Percentiles rank a stretch among this genome's conserved stretches.
These are phyloP conservation scores for Strigamia crassipes DNA, from an alignment of 2,888 invertebrate species.

Conservation along the genomic window DNA sequence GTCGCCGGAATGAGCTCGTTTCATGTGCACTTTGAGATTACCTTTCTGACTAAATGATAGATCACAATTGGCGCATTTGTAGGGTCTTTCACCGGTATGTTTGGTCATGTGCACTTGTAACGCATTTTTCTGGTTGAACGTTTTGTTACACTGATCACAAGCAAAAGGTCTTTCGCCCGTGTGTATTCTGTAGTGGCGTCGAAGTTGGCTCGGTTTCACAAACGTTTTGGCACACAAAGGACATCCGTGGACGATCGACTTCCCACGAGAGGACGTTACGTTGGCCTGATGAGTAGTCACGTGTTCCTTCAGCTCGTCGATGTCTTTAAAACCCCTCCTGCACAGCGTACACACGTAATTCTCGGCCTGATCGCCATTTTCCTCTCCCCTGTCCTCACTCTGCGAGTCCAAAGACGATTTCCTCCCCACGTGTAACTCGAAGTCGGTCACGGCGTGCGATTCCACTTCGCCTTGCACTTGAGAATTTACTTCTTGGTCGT, in stretches of 20 bases:
- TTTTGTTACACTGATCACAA: constrained; percentile 65
- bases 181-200: constrained; percentile 65
- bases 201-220: constrained; percentile 64
- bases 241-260: constrained; percentile 53
- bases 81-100: constrained; percentile 66
- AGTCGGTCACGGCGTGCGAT: not conserved
- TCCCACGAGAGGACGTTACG: not conserved
- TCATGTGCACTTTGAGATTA: constrained; percentile 67
- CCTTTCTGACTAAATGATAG: constrained; percentile 67
- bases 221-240: constrained; percentile 63
- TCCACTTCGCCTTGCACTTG: not conserved
- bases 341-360: constrained; percentile 53
- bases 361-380: not conserved
- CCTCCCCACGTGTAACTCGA: not conserved
- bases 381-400: not conserved
- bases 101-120: constrained; percentile 66
- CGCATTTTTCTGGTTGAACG: constrained; percentile 67
- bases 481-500: not conserved
- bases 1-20: constrained; percentile 60
- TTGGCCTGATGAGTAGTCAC: constrained; percentile 53
- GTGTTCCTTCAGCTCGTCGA: constrained; percentile 57
- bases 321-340: constrained; percentile 56
- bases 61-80: constrained; percentile 66
- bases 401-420: not conserved
- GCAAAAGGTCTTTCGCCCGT: constrained; percentile 66